Evolutionary conservation across 2,113 vertebrate genomes (phyloP), one percentile per base, ranked within the genome.

Genomic region (Oncorhynchus mykiss): DNA sequence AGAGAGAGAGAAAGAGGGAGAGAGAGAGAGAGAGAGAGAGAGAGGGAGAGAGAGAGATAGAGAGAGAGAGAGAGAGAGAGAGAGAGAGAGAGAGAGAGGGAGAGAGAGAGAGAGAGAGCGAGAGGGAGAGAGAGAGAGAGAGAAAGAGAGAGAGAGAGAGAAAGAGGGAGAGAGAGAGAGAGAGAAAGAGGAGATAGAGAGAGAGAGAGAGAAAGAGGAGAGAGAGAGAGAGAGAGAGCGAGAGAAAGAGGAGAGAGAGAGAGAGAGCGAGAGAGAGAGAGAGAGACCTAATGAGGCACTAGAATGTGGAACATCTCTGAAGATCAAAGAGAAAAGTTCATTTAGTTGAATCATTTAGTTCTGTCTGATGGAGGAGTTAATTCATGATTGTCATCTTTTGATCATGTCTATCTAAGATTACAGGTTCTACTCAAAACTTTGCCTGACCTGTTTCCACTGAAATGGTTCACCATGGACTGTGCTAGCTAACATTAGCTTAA

Each of bases 311-410:
- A 91, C 88, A 90, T 91, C 90, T 88, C 89, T 79, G 49, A 51
- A 88, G 66, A 85, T 91, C 85, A 86, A 77, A 78, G 76, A 82
- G 87, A 92, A 92, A 84, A 90, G 82, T 14, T 51, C 0, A 34
- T 34, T 34, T 84, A 90, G 82, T 80, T 88, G 80, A 90, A 88
- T 82, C 81, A 84, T 87, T 89, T 74, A 65, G 57, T 86, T 88
- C 80, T 77, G 82, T 90, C 82, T 92, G 88, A 87, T 87, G 86
- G 87, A 82, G 82, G 86, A 90, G 87, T 89, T 86, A 85, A 39
- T 59, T 81, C 85, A 85, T 86, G 87, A 91, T 92, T 88, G 70
- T 89, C 87, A 89, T 85, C 45, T 82, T 89, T 86, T 88, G 59
- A 75, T 77, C 80, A 76, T 83, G 78, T 82, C 74, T 77, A 84